Evolutionary conservation across 2,797 vertebrate genomes (phyloP).

Genomic region (Okamejei kenojei): DNA sequence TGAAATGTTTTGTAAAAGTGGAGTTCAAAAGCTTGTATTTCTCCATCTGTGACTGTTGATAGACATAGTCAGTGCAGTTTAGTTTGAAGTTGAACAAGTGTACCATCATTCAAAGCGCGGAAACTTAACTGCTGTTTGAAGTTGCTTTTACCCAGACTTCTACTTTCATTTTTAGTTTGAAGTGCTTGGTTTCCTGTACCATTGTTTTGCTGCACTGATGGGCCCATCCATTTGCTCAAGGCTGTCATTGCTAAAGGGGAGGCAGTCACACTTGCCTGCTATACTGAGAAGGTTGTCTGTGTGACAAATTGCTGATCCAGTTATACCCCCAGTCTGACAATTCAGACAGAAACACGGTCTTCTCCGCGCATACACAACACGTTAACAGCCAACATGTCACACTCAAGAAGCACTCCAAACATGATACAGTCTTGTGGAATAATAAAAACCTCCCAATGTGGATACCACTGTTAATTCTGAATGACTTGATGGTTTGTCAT

Average conservation of each 20-base stretch:
- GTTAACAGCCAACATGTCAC: neutral
- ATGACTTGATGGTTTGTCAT: neutral
- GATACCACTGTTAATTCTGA: neutral
- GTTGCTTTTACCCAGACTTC: neutral
- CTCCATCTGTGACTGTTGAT: neutral
- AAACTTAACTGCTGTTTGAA: neutral
- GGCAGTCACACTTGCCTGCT: constrained; percentile 16
- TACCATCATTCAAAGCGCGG: neutral
- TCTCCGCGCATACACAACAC: constrained; percentile 10
- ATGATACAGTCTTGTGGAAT: neutral
- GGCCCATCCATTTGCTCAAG: neutral
- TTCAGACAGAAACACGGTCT: constrained; percentile 21
- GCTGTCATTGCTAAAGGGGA: neutral
- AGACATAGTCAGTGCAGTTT: neutral
- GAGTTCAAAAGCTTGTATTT: neutral
- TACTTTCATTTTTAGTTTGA: neutral
- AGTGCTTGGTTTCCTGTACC: neutral
- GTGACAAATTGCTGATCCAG: constrained; percentile 12
- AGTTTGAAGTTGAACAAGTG: neutral
- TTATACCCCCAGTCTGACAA: constrained; percentile 2
- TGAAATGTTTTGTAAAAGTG: neutral
- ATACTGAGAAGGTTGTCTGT: neutral
- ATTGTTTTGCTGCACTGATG: neutral
- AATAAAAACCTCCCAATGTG: neutral
- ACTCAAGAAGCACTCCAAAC: neutral